Evolutionary conservation across 1,140 invertebrate species (phyloP).

Genomic region (Sogatella furcifera): DNA sequence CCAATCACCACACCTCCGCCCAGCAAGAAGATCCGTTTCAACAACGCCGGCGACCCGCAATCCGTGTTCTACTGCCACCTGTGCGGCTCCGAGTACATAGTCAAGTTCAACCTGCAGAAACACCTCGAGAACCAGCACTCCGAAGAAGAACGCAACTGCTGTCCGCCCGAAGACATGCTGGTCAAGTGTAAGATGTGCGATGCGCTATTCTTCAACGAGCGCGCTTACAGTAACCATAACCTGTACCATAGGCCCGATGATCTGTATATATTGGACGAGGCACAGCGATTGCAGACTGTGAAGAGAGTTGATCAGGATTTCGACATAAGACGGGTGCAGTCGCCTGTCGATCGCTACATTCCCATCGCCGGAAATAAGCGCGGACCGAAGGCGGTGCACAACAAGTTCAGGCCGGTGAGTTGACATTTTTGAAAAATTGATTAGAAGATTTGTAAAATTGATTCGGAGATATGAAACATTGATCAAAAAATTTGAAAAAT

Average conservation of each 20-base stretch:
- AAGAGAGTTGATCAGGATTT: constrained; percentile 47
- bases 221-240: constrained; percentile 51
- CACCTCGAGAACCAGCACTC: constrained; percentile 47
- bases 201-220: constrained; percentile 51
- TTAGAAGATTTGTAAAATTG: too few species aligned
- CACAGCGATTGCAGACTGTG: constrained; percentile 44
- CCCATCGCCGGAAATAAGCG: constrained; percentile 22
- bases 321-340: constrained; percentile 40
- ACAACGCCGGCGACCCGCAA: constrained; percentile 42
- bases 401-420: too few species aligned
- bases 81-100: constrained; percentile 53
- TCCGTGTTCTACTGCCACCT: constrained; percentile 54
- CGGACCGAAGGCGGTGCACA: too few species aligned
- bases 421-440: too few species aligned
- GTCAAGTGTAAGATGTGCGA: constrained; percentile 52
- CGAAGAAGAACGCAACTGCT: constrained; percentile 39
- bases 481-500: too few species aligned
- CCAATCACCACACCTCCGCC: constrained; percentile 42
- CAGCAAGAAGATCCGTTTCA: constrained; percentile 44
- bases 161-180: constrained; percentile 37
- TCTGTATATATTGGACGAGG: constrained; percentile 49
- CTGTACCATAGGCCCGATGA: constrained; percentile 49
- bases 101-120: constrained; percentile 55
- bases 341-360: constrained; percentile 36
- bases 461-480: too few species aligned